Conservation (phyloP, 92 coral and sea anemone species). For the Siderastrea radians region DNA sequence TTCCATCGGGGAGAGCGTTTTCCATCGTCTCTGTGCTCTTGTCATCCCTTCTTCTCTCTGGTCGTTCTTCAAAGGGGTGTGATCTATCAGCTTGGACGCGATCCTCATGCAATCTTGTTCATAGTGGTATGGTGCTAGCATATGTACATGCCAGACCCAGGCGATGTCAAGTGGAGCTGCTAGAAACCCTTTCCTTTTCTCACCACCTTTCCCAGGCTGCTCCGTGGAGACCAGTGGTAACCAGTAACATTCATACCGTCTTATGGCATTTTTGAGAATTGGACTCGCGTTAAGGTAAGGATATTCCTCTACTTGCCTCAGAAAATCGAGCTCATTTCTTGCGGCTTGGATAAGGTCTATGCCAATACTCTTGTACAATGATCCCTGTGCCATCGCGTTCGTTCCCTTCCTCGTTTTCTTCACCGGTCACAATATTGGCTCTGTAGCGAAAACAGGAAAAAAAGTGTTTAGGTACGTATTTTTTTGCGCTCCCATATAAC, state of each 20-base stretch:
- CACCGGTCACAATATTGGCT: too few relatives aligned
- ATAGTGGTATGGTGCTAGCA: conserved; percentile 63
- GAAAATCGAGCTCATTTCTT: background rate
- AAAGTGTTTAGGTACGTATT: too few relatives aligned
- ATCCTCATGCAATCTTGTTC: conserved; percentile 40
- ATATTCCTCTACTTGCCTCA: conserved; percentile 22
- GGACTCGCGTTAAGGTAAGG: conserved; percentile 25
- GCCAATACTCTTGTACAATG: background rate
- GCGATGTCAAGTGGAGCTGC: too few relatives aligned
- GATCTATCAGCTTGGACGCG: conserved; percentile 28
- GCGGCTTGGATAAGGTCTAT: conserved; percentile 4
- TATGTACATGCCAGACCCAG: conserved; percentile 8
- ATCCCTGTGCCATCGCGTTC: too few relatives aligned
- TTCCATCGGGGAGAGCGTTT: background rate
- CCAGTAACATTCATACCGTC: conserved; percentile 70
- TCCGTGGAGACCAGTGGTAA: conserved; percentile 50
- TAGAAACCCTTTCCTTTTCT: too few relatives aligned
- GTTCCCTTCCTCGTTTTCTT: too few relatives aligned
- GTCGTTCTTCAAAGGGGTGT: background rate
- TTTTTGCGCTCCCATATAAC: too few relatives aligned
- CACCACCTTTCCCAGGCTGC: too few relatives aligned
- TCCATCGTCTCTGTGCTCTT: conserved; percentile 15
- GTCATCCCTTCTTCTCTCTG: background rate
- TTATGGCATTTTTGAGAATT: conserved; percentile 51
- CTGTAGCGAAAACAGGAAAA: too few relatives aligned